Evolutionary conservation across 2,888 invertebrate species (phyloP), one percentile per base, ranked within the genome.

Genomic region (Nesidiocoris tenuis): DNA sequence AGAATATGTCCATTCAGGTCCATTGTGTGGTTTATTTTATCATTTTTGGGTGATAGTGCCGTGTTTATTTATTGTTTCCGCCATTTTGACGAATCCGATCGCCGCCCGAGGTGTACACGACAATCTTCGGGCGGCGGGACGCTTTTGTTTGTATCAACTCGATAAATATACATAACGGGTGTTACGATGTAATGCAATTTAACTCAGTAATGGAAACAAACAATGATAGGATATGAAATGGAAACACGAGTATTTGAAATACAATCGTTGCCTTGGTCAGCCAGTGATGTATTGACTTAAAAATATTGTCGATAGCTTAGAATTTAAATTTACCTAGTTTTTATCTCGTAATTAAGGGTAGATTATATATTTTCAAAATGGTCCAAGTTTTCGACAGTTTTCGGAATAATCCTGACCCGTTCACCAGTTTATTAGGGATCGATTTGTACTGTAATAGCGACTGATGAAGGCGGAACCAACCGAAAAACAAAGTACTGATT

Each of bases 1-100:
- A n/a, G n/a, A n/a, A 39, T 39, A 39, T 39, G 12, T 39, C 39
- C 17, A 25, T 70, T 72, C 72, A 72, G 72, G 72, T 72, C 55
- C 72, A 72, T 61, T 61, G 72, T 72, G 72, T 72, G 72, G 19
- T 72, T 21, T 21, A 16, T 59, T 59, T 54, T 54, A 7, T 54
- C 16, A 12, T 7, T 54, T 54, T 59, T 72, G 55, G 72, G 61
- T 72, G 72, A 72, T 5, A 72, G 72, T 72, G 72, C 39, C 39
- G 39, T 72, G 72, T 56, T 72, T 19, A 39, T 22, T 25, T 59
- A 5, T 5, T 59, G 19, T 59, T 54, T 39, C 39, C 39, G 39
- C 39, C 39, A 39, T 7, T 39, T 39, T 39, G 39, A 59, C 59
- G 59, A 59, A 19, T n/a, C 59, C n/a, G n/a, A 24, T 18, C 19